phyloP scores from a whole-genome alignment of 2,113 vertebrate genomes.

The Lucifuga dentata region DNA sequence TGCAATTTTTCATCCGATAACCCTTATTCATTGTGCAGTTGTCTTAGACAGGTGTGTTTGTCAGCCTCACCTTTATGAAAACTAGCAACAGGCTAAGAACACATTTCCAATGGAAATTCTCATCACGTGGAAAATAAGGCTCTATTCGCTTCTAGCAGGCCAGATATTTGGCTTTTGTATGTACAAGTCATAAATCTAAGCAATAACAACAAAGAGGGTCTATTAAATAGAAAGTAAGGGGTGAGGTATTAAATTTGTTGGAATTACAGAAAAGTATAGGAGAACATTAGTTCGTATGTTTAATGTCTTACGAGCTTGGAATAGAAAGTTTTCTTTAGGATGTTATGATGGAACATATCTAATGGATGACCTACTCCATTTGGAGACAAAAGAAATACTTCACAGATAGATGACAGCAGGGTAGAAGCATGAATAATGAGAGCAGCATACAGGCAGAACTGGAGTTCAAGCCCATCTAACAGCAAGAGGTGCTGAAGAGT shows the following conservation, averaged over 20 bases:
- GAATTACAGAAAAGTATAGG: too few species aligned
- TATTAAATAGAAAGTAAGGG: background rate
- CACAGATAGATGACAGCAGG: too few species aligned
- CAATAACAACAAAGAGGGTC: background rate
- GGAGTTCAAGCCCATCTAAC: too few species aligned
- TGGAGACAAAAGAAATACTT: too few species aligned
- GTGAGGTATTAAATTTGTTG: too few species aligned
- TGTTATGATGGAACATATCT: too few species aligned
- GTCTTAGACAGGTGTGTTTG: background rate
- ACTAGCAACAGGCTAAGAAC: conserved; percentile 12
- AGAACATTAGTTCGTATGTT: too few species aligned
- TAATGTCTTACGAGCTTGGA: too few species aligned
- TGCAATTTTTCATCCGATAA: conserved; percentile 13
- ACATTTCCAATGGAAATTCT: conserved; percentile 27
- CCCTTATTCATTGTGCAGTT: background rate
- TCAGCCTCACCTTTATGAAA: conserved; percentile 42
- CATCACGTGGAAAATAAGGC: background rate
- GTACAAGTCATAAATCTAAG: background rate
- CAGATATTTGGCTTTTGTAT: background rate
- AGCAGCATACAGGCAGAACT: too few species aligned
- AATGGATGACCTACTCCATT: too few species aligned
- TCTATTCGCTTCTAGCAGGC: background rate
- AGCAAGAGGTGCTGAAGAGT: background rate
- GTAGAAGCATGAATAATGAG: too few species aligned
- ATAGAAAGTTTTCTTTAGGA: background rate